phyloP scores from a whole-genome alignment of 2,888 invertebrate genomes.

The Chaetogeoica ovagalla region DNA sequence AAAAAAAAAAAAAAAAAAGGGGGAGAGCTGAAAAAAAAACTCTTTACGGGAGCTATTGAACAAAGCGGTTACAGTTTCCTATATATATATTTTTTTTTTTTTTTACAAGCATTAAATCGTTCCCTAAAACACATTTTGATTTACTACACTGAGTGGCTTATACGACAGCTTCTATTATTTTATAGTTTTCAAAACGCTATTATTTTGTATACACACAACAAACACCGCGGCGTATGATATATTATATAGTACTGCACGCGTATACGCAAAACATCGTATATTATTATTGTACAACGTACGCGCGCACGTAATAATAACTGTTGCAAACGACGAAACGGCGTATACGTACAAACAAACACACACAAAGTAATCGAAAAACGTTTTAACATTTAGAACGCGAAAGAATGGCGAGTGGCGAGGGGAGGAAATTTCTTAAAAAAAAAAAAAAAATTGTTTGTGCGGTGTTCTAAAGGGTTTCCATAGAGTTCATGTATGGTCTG shows the following conservation, averaged over 20 bases:
- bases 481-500: too few relatives aligned
- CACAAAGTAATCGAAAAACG: constrained; percentile 28
- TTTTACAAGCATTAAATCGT: constrained; percentile 41
- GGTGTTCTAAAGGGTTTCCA: too few relatives aligned
- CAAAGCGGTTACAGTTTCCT: constrained; percentile 49
- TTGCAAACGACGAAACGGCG: neutral
- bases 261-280: too few relatives aligned
- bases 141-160: constrained; percentile 40
- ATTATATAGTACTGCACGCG: too few relatives aligned
- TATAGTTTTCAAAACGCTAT: constrained; percentile 4
- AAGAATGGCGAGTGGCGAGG: neutral
- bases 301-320: neutral
- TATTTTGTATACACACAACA: constrained; percentile 7
- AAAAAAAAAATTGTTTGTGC: neutral
- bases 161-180: constrained; percentile 44
- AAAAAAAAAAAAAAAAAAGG: too few relatives aligned
- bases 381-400: constrained; percentile 24
- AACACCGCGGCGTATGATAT: neutral
- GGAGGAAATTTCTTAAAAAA: constrained; percentile 7
- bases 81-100: constrained; percentile 36
- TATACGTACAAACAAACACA: neutral
- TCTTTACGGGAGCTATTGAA: constrained; percentile 36
- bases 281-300: too few relatives aligned
- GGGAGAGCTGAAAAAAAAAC: constrained; percentile 9
- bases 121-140: constrained; percentile 50